Evolutionary conservation across 1,140 invertebrate species (phyloP).

Genomic region (Penaeus vannamei): DNA sequence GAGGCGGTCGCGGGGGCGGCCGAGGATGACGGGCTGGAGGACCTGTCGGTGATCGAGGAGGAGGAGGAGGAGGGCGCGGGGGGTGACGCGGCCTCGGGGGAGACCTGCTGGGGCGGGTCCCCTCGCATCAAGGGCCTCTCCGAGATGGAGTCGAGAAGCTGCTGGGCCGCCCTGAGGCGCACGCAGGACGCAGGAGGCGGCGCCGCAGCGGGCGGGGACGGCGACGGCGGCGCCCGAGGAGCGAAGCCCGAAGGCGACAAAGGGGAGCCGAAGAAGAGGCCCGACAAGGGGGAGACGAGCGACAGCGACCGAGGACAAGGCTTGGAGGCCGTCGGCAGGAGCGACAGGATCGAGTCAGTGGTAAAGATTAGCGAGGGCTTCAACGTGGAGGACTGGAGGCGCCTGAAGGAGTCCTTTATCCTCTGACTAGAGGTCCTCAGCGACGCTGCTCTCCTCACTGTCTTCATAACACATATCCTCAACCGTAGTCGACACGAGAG

Average conservation of each 20-base stretch:
- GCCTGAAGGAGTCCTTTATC: constrained; percentile 47
- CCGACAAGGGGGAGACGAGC: too few relatives aligned
- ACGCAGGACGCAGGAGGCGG: too few relatives aligned
- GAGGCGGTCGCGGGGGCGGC: not conserved
- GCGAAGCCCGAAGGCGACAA: too few relatives aligned
- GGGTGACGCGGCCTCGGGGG: too few relatives aligned
- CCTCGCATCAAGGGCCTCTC: not conserved
- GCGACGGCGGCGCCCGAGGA: too few relatives aligned
- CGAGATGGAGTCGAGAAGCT: not conserved
- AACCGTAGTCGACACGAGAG: not conserved
- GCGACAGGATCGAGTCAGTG: too few relatives aligned
- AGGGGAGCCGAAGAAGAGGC: too few relatives aligned
- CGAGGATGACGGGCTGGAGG: not conserved
- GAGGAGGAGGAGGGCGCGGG: too few relatives aligned
- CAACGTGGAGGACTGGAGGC: constrained; percentile 48
- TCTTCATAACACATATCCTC: not conserved
- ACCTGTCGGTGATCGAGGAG: not conserved
- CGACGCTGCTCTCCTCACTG: not conserved
- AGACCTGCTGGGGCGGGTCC: not conserved
- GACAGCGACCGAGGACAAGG: too few relatives aligned
- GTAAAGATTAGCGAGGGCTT: not conserved
- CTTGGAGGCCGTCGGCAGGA: too few relatives aligned
- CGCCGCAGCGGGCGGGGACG: too few relatives aligned
- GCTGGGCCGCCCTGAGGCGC: too few relatives aligned
- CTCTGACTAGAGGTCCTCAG: constrained; percentile 48